These are phyloP conservation scores for Lasaia peninsularis DNA, from an alignment of 1,140 invertebrate species.

Conservation along the genomic window DNA sequence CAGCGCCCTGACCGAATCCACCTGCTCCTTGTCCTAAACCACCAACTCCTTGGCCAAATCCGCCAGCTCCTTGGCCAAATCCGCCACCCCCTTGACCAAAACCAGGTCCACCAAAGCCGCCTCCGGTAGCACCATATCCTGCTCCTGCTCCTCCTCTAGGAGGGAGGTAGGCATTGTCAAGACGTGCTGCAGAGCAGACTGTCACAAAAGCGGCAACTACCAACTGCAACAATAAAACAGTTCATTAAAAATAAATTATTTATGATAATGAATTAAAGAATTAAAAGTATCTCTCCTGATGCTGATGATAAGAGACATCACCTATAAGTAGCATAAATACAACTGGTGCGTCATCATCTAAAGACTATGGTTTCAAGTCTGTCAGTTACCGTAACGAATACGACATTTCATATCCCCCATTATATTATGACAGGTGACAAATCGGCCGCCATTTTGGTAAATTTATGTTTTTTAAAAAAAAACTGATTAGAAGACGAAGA, in stretches of 20 bases:
- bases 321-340: too few relatives aligned
- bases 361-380: too few relatives aligned
- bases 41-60: conserved; percentile 30
- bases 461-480: too few relatives aligned
- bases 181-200: conserved; percentile 69
- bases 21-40: conserved; percentile 30
- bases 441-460: too few relatives aligned
- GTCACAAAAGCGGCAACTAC: conserved; percentile 59
- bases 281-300: too few relatives aligned
- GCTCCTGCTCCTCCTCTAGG: conserved; percentile 73
- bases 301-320: too few relatives aligned
- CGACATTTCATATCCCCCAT: too few relatives aligned
- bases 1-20: conserved; percentile 28
- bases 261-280: too few relatives aligned
- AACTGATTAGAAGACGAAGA: too few relatives aligned
- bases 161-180: conserved; percentile 82
- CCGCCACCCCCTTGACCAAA: conserved; percentile 30
- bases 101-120: conserved; percentile 19
- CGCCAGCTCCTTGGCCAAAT: conserved; percentile 32
- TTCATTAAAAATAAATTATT: background rate
- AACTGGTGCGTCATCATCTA: too few relatives aligned
- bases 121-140: conserved; percentile 49
- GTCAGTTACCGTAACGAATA: too few relatives aligned
- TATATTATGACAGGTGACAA: too few relatives aligned
- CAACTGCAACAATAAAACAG: conserved; percentile 42